Evolutionary conservation across 1,140 invertebrate species (phyloP), one percentile per base, ranked within the genome.

Genomic region (Diachasma alloeum): DNA sequence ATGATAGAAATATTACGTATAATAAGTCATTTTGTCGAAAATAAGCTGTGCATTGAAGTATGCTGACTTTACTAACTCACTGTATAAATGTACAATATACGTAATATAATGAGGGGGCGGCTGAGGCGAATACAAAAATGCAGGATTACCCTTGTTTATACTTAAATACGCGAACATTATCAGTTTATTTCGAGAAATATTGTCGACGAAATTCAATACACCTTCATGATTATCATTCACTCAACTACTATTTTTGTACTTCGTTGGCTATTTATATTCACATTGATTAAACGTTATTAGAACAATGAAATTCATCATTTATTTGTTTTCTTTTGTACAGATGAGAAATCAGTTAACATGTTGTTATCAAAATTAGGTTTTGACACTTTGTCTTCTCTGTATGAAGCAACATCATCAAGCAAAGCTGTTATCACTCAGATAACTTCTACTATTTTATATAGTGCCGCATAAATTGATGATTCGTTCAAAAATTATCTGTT

Each of bases 41-140:
- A 31, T 31, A 31, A 31, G 31, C 31, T 31, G 31, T 3, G 31
- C 6, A 31, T 6, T 2, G 31, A 31, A 31, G 31, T 31, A 31
- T 31, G 31, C 31, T 31, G 31, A 31, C 31, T 3, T 83, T 78
- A 85, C 84, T 81, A 70, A 39, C 78, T 80, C 80, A 77, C 80
- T 85, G 83, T 86, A 87, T 82, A 86, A 84, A 85, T 83, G 75
- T 86, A 82, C 83, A 85, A 84, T 83, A 86, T 83, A 83, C 72
- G 78, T 77, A 63, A 79, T 77, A 36, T 72, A 79, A 68, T 75
- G 63, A 22, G 24, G 22, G 10, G 17, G 19, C 36, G 31, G 17
- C 31, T 31, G 31, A 31, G 2, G 31, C 31, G 31, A 31, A 59
- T n/a, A 42, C 46, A 39, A 31, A 48, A 76, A 70, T 59, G 42